Conservation (phyloP, 2,888 invertebrate species). For the Caenorhabditis macrosperma region DNA sequence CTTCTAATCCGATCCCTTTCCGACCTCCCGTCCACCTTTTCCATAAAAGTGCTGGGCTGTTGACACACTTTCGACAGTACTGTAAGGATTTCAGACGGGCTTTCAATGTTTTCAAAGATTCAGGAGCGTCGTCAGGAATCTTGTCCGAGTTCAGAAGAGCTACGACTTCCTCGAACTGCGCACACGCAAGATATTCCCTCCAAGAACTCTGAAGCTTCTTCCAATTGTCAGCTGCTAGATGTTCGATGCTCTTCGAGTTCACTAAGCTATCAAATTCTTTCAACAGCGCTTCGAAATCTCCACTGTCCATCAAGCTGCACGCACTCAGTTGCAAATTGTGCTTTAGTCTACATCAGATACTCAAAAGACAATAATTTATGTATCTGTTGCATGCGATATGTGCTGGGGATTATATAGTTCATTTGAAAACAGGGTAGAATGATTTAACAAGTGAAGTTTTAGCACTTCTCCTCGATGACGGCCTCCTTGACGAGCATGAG, state of each 20-base stretch:
- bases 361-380: conserved; percentile 51
- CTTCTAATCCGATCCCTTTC: neutral
- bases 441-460: conserved; percentile 58
- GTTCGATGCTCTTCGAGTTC: conserved; percentile 23
- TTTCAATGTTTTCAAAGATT: conserved; percentile 19
- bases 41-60: conserved; percentile 28
- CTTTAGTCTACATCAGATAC: conserved; percentile 14
- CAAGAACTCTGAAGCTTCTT: conserved; percentile 4
- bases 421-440: conserved; percentile 53
- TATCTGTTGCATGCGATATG: conserved; percentile 58
- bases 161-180: conserved; percentile 22
- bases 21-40: conserved; percentile 5
- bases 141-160: neutral
- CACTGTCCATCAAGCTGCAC: conserved; percentile 9
- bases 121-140: conserved; percentile 4
- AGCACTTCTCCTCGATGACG: conserved; percentile 90
- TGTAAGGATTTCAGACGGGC: neutral
- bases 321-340: neutral
- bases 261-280: neutral
- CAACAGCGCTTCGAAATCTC: neutral
- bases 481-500: conserved; percentile 98
- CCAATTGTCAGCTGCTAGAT: neutral
- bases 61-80: conserved; percentile 28
- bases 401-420: conserved; percentile 51
- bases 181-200: neutral